Evolutionary conservation across 2,797 vertebrate species (phyloP), one percentile per base, ranked within the genome.

Genomic region (Falco concolor): DNA sequence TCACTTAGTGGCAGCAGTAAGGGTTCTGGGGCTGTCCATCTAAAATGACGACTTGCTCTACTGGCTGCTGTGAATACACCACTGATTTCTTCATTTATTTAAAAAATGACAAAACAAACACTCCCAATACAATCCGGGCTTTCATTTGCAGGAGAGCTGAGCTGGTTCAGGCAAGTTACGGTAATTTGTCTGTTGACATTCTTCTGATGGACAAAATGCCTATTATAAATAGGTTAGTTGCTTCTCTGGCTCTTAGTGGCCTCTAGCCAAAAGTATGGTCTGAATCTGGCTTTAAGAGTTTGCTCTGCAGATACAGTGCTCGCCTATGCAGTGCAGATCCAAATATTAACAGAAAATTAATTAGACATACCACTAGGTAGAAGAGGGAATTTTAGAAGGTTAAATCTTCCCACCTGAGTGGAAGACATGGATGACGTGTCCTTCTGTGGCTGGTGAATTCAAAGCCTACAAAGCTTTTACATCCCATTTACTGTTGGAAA

Each of bases 131-230:
- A 94, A 78, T 67, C 70, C 78, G 76, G 52, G 61, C 88, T 94
- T 95, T 95, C n/a, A 82, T 49, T 87, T 93, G 59, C 49, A 81
- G 65, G 64, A 94, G 47, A 28, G 22, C 70, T 68, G 73, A 80
- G 70, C 92, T 94, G 81, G 90, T 96, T 96, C 61, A 92, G 74
- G 67, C 81, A 87, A 68, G 89, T 92, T 90, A 78, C 4, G 4
- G 70, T 73, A 86, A 95, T 95, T 94, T 95, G 87, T 84, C 82
- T 95, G 90, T 89, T 96, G 90, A 93, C 84, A 86, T 96, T 95
- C 64, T 95, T 97, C 81, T 89, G 68, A 88, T 74, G 82, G 88
- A 93, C 73, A 82, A 93, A 94, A 94, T 93, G 63, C 57, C 57
- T 78, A 3, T 75, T 97, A 94, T 64, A 95, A 96, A 94, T 90